Evolutionary conservation across 2,113 vertebrate species (phyloP).

Genomic region (Mirza zaza): DNA sequence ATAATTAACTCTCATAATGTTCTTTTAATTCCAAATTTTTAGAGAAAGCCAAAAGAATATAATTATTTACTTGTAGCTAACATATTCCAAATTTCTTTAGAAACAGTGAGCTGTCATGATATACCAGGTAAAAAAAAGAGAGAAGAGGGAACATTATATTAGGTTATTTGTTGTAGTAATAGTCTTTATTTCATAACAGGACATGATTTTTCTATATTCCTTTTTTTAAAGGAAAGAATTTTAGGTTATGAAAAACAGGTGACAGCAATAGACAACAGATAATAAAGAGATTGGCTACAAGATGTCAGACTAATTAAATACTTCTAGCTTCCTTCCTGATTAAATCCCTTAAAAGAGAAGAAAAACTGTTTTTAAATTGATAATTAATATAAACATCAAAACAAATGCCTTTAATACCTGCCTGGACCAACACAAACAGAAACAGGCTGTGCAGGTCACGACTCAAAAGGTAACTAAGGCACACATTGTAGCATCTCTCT

Average conservation of each 20-base stretch:
- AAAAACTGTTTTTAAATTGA: not conserved
- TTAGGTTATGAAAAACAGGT: not conserved
- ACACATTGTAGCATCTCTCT: rapidly evolving
- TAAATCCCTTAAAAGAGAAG: not conserved
- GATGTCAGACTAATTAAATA: not conserved
- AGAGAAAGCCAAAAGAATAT: not conserved
- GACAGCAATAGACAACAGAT: not conserved
- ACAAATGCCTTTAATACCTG: not conserved
- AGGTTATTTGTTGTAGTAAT: not conserved
- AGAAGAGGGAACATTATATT: not conserved
- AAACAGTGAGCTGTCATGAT: not conserved
- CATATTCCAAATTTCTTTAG: not conserved
- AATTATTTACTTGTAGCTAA: not conserved
- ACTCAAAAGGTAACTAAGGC: not conserved
- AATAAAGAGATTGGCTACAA: not conserved
- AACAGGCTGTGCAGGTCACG: not conserved
- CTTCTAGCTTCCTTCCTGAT: not conserved
- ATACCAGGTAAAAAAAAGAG: not conserved
- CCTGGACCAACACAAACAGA: not conserved
- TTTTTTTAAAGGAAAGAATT: not conserved
- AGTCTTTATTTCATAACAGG: not conserved
- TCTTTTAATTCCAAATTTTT: not conserved
- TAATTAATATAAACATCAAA: not conserved
- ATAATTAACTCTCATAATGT: not conserved
- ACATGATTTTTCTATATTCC: not conserved